Evolutionary conservation across 2,113 vertebrate genomes (phyloP).

Genomic region (Saccopteryx leptura): DNA sequence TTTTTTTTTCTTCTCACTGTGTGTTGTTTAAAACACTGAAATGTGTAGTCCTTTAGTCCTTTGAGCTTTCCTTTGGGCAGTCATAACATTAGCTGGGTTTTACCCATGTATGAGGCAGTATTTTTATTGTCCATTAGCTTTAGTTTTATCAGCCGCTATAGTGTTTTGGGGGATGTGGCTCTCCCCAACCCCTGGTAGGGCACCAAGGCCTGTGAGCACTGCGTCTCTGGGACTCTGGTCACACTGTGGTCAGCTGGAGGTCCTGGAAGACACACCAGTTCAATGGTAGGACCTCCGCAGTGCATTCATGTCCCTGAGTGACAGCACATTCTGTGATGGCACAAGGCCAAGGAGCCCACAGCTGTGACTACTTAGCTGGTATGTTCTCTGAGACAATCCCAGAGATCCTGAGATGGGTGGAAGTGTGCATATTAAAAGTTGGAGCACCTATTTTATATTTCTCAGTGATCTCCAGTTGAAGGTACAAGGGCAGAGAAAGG

Average conservation of each 20-base stretch:
- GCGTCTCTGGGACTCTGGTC: neutral
- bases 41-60: neutral
- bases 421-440: neutral
- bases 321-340: neutral
- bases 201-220: neutral
- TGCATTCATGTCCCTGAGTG: neutral
- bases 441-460: neutral
- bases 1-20: neutral
- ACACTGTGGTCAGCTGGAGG: neutral
- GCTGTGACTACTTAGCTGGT: neutral
- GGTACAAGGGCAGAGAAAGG: neutral
- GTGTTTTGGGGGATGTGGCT: neutral
- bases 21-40: constrained; percentile 23
- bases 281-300: neutral
- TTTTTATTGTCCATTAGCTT: constrained; percentile 1
- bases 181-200: neutral
- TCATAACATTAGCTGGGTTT: neutral
- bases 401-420: neutral
- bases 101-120: neutral
- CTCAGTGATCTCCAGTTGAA: neutral
- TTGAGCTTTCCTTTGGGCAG: neutral
- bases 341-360: neutral
- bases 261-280: neutral
- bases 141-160: neutral
- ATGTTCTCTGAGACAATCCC: neutral